phyloP scores from a whole-genome alignment of 2,113 vertebrate genomes.

The Scartelaos histophorus region DNA sequence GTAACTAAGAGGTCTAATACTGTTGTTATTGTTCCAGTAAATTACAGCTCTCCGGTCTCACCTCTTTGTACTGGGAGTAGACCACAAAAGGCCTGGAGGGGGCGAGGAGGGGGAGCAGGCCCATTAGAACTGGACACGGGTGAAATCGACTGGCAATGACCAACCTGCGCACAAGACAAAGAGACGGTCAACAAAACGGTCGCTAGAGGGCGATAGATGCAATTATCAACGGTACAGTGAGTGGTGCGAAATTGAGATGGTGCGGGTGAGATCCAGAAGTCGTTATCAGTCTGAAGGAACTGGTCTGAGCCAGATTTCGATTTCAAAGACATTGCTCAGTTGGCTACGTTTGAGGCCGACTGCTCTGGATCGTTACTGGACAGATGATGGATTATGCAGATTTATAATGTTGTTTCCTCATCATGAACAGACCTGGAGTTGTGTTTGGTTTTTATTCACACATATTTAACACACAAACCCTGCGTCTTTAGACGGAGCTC shows the following conservation, averaged over 20 bases:
- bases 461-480: no score
- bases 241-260: neutral
- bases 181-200: conserved; percentile 41
- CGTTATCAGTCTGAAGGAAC: no score
- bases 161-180: conserved; percentile 79
- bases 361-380: no score
- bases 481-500: no score
- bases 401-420: no score
- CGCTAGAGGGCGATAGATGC: neutral
- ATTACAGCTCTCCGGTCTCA: conserved; percentile 58
- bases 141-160: conserved; percentile 92
- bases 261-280: neutral
- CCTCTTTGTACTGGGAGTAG: conserved; percentile 97
- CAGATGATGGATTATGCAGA: no score
- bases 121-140: conserved; percentile 84
- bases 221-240: neutral
- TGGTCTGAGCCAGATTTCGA: no score
- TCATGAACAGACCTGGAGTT: no score
- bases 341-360: no score
- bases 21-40: neutral
- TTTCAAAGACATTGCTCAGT: no score
- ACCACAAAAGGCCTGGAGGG: conserved; percentile 94
- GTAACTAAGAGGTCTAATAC: conserved; percentile 15
- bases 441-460: no score
- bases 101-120: conserved; percentile 87